Base-by-base conservation (phyloP, 2,888 invertebrate genomes). In the Zootermopsis nevadensis region DNA sequence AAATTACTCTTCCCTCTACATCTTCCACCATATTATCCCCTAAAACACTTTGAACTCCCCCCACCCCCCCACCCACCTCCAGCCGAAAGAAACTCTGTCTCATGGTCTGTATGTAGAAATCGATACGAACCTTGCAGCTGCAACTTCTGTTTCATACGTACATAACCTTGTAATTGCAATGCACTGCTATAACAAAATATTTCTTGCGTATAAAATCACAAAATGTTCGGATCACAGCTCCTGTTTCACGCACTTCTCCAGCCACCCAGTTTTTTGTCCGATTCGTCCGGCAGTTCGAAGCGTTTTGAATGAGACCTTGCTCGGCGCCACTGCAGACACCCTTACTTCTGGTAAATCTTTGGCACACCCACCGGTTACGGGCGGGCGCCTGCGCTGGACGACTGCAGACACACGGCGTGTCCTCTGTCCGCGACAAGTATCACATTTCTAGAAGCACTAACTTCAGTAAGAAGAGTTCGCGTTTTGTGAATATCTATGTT, bases 261-360 rank as follows among this genome's bases (percentile, higher is more conserved):
- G 79, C 79, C 79, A 79, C 31, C 79, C 79, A 79, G 79, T 74
- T 74, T 42, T 30, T n/a, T n/a, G 24, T 4, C 35, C 35, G 22
- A 7, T 35, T 55, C 66, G 79, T 38, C 35, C 79, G 66, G 35
- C 66, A 38, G 79, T 60, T 38, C 79, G 27, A 79, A 27, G 55
- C 79, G 79, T 79, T 79, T 79, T 79, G 79, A 77, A 77, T 53
- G 48, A 53, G 66, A 33, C 48, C n/a, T 27, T 15, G 60, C 74
- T 33, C 55, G 79, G 79, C 79, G 79, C 79, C 79, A 79, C 60
- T 66, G 79, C 79, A 22, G 79, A 66, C 30, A n/a, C 33, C 10
- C 7, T 8, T 33, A 31, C 10, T 27, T 27, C 27, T 60, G 27
- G 22, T 31, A 31, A 31, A 30, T 66, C 33, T 79, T 77, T 77